Evolutionary conservation across 1,140 invertebrate genomes (phyloP).

Genomic region (Oncopeltus fasciatus): DNA sequence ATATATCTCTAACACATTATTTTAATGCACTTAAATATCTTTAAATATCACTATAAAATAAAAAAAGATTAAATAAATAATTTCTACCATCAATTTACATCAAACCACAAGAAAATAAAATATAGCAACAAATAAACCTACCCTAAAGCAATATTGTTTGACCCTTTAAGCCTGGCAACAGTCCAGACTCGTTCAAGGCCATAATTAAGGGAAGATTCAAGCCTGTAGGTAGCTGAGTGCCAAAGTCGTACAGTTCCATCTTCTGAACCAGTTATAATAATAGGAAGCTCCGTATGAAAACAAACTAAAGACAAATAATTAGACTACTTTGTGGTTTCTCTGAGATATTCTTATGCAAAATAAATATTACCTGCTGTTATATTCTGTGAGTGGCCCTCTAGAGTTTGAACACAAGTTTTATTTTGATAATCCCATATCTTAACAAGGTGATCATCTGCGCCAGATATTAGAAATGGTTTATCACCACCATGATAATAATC

Average conservation of each 20-base stretch:
- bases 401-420: conserved; percentile 94
- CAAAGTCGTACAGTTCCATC: conserved; percentile 92
- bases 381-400: conserved; percentile 95
- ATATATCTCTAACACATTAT: too few relatives aligned
- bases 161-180: conserved; percentile 85
- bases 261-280: conserved; percentile 93
- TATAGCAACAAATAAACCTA: too few relatives aligned
- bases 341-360: background rate
- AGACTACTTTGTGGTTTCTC: too few relatives aligned
- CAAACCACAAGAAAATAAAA: too few relatives aligned
- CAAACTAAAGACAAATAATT: conserved; percentile 39
- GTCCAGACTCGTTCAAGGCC: conserved; percentile 97
- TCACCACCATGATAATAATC: conserved; percentile 99
- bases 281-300: conserved; percentile 96
- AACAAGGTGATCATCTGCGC: conserved; percentile 90
- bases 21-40: too few relatives aligned
- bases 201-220: conserved; percentile 95
- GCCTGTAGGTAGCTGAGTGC: conserved; percentile 93
- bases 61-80: too few relatives aligned
- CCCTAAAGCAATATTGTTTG: conserved; percentile 92
- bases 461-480: conserved; percentile 97
- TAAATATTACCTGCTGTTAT: conserved; percentile 48
- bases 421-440: conserved; percentile 99
- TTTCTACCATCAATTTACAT: too few relatives aligned
- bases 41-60: too few relatives aligned